Conservation (phyloP, 2,113 vertebrate species). For the Brevimyrus niger region DNA sequence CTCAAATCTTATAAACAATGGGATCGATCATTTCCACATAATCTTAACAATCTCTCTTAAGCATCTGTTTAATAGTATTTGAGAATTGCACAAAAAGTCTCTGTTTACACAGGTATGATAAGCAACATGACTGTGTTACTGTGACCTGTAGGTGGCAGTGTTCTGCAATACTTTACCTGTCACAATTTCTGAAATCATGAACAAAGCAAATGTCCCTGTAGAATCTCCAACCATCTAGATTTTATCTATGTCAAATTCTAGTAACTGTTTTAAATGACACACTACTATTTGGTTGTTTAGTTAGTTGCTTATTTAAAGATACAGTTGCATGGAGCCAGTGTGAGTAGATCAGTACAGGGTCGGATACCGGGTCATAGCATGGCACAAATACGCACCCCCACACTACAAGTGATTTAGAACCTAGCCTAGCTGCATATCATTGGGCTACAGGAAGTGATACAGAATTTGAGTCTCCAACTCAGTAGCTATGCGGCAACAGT, state of each 20-base stretch:
- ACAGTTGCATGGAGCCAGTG: neutral
- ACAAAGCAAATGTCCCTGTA: neutral
- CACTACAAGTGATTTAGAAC: neutral
- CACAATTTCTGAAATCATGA: neutral
- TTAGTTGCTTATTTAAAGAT: neutral
- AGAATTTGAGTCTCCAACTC: neutral
- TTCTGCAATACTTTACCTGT: neutral
- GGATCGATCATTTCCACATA: neutral
- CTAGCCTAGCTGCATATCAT: neutral
- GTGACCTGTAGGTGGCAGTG: constrained; percentile 8
- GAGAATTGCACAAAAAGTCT: neutral
- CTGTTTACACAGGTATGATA: neutral
- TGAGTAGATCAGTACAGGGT: neutral
- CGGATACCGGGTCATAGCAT: neutral
- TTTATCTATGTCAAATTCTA: constrained; percentile 4
- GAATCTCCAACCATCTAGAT: neutral
- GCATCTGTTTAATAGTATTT: neutral
- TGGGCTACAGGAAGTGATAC: neutral
- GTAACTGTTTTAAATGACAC: neutral
- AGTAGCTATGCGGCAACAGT: neutral
- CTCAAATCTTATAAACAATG: neutral
- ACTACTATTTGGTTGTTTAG: neutral
- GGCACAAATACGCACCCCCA: neutral
- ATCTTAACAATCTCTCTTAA: neutral
- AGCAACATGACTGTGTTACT: neutral